A percentile compares a stretch with the other conserved stretches of the same genome.
Evolutionary conservation across 1,140 invertebrate species (phyloP).

Genomic region (Macrobrachium rosenbergii): DNA sequence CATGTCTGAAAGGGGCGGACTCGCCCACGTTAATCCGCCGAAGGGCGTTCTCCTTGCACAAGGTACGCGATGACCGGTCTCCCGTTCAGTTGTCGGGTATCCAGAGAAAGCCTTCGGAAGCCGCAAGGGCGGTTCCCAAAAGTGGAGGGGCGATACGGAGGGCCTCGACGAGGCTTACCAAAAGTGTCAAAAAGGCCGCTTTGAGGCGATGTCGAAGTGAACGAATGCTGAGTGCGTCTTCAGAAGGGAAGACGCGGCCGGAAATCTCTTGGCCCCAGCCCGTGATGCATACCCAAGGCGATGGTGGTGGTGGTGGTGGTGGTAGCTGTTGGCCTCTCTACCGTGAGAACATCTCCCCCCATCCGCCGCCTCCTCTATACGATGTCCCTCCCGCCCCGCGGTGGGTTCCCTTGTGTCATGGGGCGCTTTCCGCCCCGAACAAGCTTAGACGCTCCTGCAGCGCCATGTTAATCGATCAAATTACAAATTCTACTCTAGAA

Average conservation of each 20-base stretch:
- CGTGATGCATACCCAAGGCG: conserved; percentile 19
- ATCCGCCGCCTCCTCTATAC: not conserved
- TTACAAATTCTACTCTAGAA: not conserved
- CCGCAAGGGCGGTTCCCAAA: not conserved
- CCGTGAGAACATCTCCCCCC: conserved; percentile 18
- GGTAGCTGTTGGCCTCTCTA: not conserved
- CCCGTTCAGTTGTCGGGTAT: not conserved
- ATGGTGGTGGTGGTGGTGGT: not conserved
- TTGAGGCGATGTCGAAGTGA: conserved; percentile 49
- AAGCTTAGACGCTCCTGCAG: conserved; percentile 30
- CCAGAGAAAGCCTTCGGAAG: conserved; percentile 6
- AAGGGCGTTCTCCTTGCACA: not conserved
- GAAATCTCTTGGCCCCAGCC: conserved; percentile 32
- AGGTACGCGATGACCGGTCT: not conserved
- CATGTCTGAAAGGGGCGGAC: conserved; percentile 45
- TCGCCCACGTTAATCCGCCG: conserved; percentile 40
- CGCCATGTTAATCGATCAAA: not conserved
- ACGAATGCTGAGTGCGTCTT: not conserved
- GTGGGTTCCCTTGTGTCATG: not conserved
- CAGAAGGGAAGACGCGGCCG: not conserved
- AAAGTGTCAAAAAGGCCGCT: conserved; percentile 19
- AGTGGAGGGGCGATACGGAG: conserved; percentile 21
- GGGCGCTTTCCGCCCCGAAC: conserved; percentile 9
- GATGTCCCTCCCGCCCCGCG: conserved; percentile 29
- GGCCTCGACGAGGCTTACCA: conserved; percentile 33